These are phyloP conservation scores for Hydropsyche tenuis DNA, from an alignment of 1,140 invertebrate species.

Conservation along the genomic window DNA sequence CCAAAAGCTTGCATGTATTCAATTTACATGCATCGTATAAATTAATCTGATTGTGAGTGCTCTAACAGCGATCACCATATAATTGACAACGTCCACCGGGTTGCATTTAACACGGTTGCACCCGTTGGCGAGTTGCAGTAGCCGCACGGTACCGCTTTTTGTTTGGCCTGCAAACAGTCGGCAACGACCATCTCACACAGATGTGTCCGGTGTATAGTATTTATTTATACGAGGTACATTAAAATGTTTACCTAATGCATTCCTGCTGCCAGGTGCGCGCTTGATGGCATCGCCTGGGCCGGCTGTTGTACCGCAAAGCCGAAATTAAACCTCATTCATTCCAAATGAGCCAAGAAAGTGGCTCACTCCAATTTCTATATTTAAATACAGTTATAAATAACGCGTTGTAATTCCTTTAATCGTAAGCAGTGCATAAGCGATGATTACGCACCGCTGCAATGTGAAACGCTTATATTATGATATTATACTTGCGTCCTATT, in stretches of 20 bases:
- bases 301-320: conserved; percentile 3
- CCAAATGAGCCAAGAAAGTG: not conserved
- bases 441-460: conserved; percentile 15
- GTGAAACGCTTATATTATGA: conserved; percentile 9
- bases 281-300: not conserved
- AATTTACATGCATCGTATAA: no score
- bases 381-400: conserved; percentile 27
- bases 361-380: conserved; percentile 18
- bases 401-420: conserved; percentile 18
- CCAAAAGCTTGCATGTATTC: no score
- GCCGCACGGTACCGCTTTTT: conserved; percentile 3
- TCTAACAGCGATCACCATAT: not conserved
- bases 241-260: conserved; percentile 33
- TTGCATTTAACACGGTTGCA: not conserved
- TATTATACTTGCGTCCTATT: not conserved
- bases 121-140: not conserved
- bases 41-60: no score
- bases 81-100: not conserved
- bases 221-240: conserved; percentile 14
- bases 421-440: conserved; percentile 22
- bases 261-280: conserved; percentile 30
- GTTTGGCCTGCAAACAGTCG: conserved; percentile 29
- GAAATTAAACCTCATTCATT: conserved; percentile 17
- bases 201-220: not conserved
- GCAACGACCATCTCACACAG: not conserved